A percentile compares a stretch with the other conserved stretches of the same genome.
Evolutionary conservation across 2,888 invertebrate species (phyloP).

Genomic region (Sphaerophoria rueppellii): DNA sequence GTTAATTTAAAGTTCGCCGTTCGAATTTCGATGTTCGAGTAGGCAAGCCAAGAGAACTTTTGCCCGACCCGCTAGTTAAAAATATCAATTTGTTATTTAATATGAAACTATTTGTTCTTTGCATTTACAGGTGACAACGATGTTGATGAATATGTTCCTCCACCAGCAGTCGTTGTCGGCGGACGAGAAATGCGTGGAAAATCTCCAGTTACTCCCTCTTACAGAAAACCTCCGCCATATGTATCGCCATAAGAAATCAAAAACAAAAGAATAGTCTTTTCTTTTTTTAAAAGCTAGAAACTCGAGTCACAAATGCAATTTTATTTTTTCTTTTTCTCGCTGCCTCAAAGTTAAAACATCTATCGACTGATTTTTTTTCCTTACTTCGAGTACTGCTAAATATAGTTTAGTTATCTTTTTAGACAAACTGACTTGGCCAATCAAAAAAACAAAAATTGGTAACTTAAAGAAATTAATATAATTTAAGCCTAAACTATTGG

Average conservation of each 20-base stretch:
- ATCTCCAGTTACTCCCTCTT: conserved; percentile 93
- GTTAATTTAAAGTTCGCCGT: too few relatives aligned
- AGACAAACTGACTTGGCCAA: conserved; percentile 25
- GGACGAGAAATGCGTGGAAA: conserved; percentile 88
- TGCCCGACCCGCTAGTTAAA: too few relatives aligned
- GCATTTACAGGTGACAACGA: conserved; percentile 80
- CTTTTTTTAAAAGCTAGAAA: conserved; percentile 33
- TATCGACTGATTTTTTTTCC: conserved; percentile 66
- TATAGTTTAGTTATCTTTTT: conserved; percentile 41
- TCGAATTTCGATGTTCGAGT: too few relatives aligned
- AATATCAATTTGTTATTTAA: conserved; percentile 11
- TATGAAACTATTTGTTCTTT: conserved; percentile 56
- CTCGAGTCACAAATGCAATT: conserved; percentile 62
- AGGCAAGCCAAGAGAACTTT: too few relatives aligned
- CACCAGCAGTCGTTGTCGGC: conserved; percentile 88
- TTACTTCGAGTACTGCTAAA: conserved; percentile 4
- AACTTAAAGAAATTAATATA: conserved; percentile 23
- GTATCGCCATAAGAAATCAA: conserved; percentile 93
- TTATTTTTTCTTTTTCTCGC: conserved; percentile 35
- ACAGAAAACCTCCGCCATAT: conserved; percentile 97
- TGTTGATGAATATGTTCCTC: conserved; percentile 94
- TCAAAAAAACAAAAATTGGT: background rate
- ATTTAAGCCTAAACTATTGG: conserved; percentile 33
- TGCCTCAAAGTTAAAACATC: conserved; percentile 46
- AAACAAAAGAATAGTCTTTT: conserved; percentile 10